Evolutionary conservation across 2,113 vertebrate species (phyloP), one percentile per base, ranked within the genome.

Genomic region (Brachypteracias leptosomus): DNA sequence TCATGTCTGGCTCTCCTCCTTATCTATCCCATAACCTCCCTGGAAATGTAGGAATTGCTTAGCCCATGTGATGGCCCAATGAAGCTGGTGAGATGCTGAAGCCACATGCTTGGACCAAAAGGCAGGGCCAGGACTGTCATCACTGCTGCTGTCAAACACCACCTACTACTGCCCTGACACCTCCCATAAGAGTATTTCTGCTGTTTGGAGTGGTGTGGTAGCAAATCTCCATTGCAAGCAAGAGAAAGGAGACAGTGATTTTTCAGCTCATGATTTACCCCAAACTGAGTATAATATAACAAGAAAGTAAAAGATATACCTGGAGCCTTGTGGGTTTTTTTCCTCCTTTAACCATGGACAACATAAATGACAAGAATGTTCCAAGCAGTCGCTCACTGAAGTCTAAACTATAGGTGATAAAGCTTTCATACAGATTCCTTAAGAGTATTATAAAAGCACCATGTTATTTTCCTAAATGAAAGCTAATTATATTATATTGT

Each of bases 171-270:
- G 12, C 33, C 54, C 31, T 21, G 44, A 46, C 9, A 73, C 6
- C 11, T 52, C 35, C 9, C 1, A 1, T 18, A 33, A 35, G 11
- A 0, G 1, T 6, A 28, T 44, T 61, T 36, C 81, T 68, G 63
- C 55, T 66, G 12, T 55, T 29, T 52, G 40, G 62, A 61, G 51
- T 17, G 51, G 7, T 35, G 33, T 5, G 24, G 16, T 13, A 35
- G 35, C 70, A 92, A 35, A 54, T 10, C 40, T 46, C 51, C 35
- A 33, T 6, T 36, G 35, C 25, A 42, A 84, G 25, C 13, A 54
- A 25, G 3, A 14, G 51, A 87, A 80, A 81, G 47, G 6, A 55
- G 83, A 59, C 18, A 6, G 20, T 6, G 10, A 61, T 33, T 90
- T 85, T 80, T 44, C 76, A 89, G 40, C n/a, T 86, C 28, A 49